Conservation (phyloP, 2,797 vertebrate genomes). For the Tokudaia muenninki region DNA sequence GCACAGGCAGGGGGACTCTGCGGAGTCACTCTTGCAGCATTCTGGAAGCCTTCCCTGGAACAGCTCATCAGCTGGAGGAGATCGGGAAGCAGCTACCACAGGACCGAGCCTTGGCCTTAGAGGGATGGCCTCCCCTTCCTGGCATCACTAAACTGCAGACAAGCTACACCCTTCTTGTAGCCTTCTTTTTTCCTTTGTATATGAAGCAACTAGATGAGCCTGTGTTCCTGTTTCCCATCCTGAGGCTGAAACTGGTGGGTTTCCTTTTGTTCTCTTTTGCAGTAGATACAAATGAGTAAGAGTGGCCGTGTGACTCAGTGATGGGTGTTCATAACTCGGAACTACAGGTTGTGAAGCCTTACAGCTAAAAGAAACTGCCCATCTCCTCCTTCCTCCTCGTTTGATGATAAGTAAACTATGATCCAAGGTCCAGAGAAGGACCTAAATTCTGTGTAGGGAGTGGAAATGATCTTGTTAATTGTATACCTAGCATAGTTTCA, state of each 20-base stretch:
- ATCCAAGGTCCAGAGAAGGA: background rate
- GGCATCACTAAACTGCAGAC: background rate
- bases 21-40: background rate
- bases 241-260: conserved; percentile 54
- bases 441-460: background rate
- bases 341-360: conserved; percentile 31
- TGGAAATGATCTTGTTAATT: background rate
- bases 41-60: background rate
- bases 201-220: conserved; percentile 50
- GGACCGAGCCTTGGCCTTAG: background rate
- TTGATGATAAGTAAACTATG: conserved; percentile 29
- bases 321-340: conserved; percentile 53
- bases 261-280: conserved; percentile 28
- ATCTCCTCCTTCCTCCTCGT: conserved; percentile 10
- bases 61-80: background rate
- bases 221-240: conserved; percentile 9
- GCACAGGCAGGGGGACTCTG: background rate
- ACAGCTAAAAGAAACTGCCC: conserved; percentile 23
- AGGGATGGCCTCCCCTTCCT: background rate
- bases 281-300: conserved; percentile 54
- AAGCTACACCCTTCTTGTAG: conserved; percentile 16
- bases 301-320: conserved; percentile 19
- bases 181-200: conserved; percentile 21
- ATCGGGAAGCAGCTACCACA: background rate
- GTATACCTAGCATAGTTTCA: conserved; percentile 3